Evolutionary conservation across 2,797 vertebrate species (phyloP).

Genomic region (Myotis daubentonii): DNA sequence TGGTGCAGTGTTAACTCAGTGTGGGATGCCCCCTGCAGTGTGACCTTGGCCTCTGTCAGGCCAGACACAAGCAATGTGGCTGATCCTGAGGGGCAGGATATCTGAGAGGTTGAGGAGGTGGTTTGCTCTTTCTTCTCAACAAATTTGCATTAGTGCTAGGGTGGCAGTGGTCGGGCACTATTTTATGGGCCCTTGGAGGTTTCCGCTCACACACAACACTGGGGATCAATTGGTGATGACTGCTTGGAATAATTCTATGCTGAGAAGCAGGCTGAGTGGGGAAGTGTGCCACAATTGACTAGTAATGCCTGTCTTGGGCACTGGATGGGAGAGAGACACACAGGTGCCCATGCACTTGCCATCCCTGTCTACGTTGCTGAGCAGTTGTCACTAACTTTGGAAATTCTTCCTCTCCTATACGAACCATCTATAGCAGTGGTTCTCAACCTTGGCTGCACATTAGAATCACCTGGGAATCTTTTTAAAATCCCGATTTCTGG

Average conservation of each 20-base stretch:
- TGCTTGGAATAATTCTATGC: background rate
- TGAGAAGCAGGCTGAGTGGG: background rate
- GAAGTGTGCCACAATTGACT: fast-evolving
- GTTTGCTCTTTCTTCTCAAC: background rate
- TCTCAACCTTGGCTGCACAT: too few species aligned
- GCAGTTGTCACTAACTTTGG: background rate
- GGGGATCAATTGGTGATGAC: background rate
- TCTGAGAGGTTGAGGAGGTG: background rate
- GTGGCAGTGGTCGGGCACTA: background rate
- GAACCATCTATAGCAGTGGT: background rate
- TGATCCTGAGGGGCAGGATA: background rate
- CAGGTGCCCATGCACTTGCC: background rate
- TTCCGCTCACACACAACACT: background rate
- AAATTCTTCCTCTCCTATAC: background rate
- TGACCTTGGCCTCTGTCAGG: background rate
- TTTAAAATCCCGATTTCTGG: too few species aligned
- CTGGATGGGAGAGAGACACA: background rate
- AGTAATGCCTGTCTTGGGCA: background rate
- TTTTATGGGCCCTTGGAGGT: background rate
- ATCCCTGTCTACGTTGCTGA: background rate
- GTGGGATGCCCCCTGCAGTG: background rate
- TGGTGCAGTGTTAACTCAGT: background rate
- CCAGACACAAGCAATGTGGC: background rate
- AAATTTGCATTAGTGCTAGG: background rate
- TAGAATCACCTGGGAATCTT: too few species aligned